A percentile compares a stretch with the other conserved stretches of the same genome.
These are phyloP conservation scores for Pseudococcus longispinus DNA, from an alignment of 2,888 invertebrate species.

Conservation along the genomic window DNA sequence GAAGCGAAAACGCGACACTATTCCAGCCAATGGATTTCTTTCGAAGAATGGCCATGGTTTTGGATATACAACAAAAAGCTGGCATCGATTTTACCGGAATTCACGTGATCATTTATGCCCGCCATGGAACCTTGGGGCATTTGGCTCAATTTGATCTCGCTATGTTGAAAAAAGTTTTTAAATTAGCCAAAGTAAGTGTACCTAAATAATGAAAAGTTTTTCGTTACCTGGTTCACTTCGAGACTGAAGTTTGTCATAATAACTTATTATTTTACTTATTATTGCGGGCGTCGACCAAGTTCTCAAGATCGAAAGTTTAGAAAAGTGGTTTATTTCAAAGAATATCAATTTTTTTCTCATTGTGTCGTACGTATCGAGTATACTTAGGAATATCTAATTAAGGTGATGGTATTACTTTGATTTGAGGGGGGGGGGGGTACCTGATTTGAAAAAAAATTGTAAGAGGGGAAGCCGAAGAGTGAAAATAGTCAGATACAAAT, in stretches of 20 bases:
- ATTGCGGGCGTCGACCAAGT: not conserved
- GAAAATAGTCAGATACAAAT: no score
- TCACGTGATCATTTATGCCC: conserved; percentile 60
- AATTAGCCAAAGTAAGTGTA: conserved; percentile 59
- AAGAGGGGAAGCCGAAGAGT: no score
- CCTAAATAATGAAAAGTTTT: not conserved
- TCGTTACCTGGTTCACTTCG: not conserved
- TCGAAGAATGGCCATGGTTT: conserved; percentile 59
- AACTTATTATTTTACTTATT: not conserved
- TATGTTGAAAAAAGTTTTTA: conserved; percentile 59
- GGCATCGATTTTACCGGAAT: conserved; percentile 60
- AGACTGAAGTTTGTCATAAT: not conserved
- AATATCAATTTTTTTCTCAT: not conserved
- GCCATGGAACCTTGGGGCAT: conserved; percentile 59
- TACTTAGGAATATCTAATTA: not conserved
- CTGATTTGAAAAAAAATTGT: no score
- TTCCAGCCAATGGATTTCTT: conserved; percentile 58
- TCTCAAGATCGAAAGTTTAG: not conserved
- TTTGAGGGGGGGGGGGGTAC: no score
- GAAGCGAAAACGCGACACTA: conserved; percentile 58
- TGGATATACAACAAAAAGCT: conserved; percentile 60
- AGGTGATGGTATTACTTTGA: not conserved
- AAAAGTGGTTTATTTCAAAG: not conserved
- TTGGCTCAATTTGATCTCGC: conserved; percentile 59
- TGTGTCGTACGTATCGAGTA: not conserved